Base-by-base conservation (phyloP, 2,888 invertebrate species). In the Thecocarcelia acutangulata region DNA sequence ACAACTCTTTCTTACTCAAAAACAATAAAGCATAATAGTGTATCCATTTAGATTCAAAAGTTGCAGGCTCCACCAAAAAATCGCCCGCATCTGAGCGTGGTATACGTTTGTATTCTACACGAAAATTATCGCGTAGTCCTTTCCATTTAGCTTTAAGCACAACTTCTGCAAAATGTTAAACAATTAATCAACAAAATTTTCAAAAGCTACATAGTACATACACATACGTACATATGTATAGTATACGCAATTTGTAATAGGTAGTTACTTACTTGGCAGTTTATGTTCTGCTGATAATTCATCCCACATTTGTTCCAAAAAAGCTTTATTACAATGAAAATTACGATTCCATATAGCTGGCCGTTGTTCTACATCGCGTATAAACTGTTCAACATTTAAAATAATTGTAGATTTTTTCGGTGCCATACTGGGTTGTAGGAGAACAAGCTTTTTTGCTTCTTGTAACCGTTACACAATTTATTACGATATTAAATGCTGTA, bases 261-360 rank as follows among this genome's bases (percentile, higher is more conserved):
- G 11, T 13, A 58, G 17, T 13, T 48, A 88, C 89, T 89, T 89
- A 91, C 90, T 90, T 80, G 90, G 89, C 78, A 90, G 80, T 84
- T 89, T 90, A 84, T 91, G 90, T 74, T 88, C 87, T 42, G 87
- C 85, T 19, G 90, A 89, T 42, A 91, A 80, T 82, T 91, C 90
- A 84, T 89, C 90, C 91, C 91, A 91, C 87, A 90, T 91, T 84
- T 90, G 90, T 78, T 91, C 91, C 44, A 91, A 87, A 81, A 90
- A 91, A 9, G 89, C 89, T 83, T 91, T 91, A 83, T 91, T 91
- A 83, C 91, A 90, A 83, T 90, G 90, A 84, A 90, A 91, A 85
- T 90, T 91, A 59, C 91, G 90, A 86, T 91, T 90, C 91, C 91
- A 91, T 84, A 91, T 91, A 68, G 90, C 91, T 42, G 91, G 91